Conservation (phyloP, 2,888 invertebrate genomes). For the Odontocolon sp. region DNA sequence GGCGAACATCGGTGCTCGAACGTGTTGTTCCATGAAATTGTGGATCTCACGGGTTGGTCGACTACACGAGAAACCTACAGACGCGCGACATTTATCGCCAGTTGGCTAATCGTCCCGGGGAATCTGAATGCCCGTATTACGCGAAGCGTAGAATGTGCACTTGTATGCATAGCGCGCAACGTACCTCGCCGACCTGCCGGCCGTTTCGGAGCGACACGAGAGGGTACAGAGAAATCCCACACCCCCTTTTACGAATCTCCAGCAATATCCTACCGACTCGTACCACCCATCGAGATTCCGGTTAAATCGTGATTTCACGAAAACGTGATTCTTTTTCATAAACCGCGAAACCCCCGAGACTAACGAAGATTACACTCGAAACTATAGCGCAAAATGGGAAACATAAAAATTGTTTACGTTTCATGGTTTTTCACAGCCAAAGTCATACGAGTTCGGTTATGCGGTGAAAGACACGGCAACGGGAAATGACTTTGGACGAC, state of each 20-base stretch:
- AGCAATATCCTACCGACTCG: conserved; percentile 40
- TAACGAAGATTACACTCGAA: conserved; percentile 26
- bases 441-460: conserved; percentile 90
- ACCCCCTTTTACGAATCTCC: background rate
- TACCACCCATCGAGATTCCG: conserved; percentile 38
- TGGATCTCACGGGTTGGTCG: background rate
- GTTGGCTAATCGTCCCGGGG: conserved; percentile 72
- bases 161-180: conserved; percentile 59
- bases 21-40: conserved; percentile 2
- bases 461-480: conserved; percentile 89
- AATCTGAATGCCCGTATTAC: conserved; percentile 72
- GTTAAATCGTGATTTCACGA: conserved; percentile 56
- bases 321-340: conserved; percentile 60
- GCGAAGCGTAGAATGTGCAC: conserved; percentile 62
- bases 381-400: background rate
- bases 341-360: conserved; percentile 13
- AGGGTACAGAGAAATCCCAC: background rate
- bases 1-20: conserved; percentile 25
- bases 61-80: conserved; percentile 2
- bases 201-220: conserved; percentile 9
- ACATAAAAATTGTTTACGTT: background rate
- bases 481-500: conserved; percentile 88
- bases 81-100: conserved; percentile 66
- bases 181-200: background rate
- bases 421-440: conserved; percentile 83